Base-by-base conservation (phyloP, 1,140 invertebrate species). In the Heliconius melpomene region DNA sequence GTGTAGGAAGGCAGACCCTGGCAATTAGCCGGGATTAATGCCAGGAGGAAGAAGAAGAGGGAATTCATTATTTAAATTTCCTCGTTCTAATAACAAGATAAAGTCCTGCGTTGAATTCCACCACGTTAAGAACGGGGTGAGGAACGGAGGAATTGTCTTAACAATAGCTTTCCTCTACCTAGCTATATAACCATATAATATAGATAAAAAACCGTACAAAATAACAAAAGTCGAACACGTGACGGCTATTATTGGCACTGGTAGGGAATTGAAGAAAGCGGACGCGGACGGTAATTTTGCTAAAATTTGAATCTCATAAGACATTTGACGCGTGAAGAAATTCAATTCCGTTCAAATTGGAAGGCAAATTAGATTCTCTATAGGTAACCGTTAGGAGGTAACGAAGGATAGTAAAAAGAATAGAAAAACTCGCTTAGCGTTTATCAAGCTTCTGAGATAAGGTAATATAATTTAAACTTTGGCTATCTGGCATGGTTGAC, bases 291-390 rank as follows among this genome's bases (percentile, higher is more conserved):
- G 79, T 83, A 82, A 88, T 88, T 87, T 86, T 83, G 82, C 82
- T 87, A 83, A 88, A 87, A 89, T 87, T 87, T 83, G 82, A 87
- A 89, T 88, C 85, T 86, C 83, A 83, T 88, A 86, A 90, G 85
- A 86, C 86, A 88, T 88, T 90, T 88, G 89, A 90, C 86, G 90
- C 86, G 89, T 83, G 86, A 83, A 82, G 81, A 87, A 87, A 91
- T 89, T 89, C 83, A 88, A 90, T 90, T 88, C 83, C 78, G 83
- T 83, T 79, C 82, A 89, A 90, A 91, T 90, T 88, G 87, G 84
- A 85, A 81, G 83, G 84, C 82, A 86, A 91, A 91, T 90, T 87
- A 89, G 87, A 91, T 90, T 88, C 81, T 83, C 80, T 79, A 82
- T 70, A 77, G 83, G 84, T 83, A 80, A 80, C 79, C 75, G 84